A percentile compares a stretch with the other conserved stretches of the same genome.
Conservation (phyloP, 30 jellyfish, hydroid and myxozoan genomes). For the Hydractinia symbiolongicarpus region DNA sequence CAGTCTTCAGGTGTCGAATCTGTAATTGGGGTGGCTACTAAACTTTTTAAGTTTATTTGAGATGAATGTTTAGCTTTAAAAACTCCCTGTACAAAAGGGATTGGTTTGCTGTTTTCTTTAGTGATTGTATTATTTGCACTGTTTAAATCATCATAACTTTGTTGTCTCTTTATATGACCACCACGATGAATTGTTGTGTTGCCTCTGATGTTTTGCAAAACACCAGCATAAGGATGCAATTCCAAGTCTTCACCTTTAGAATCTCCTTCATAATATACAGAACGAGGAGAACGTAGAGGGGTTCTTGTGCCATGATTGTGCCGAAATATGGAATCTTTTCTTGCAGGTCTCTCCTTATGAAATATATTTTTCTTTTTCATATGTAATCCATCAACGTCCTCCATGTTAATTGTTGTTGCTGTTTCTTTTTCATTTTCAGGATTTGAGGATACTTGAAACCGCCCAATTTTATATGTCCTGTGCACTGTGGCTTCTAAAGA, state of each 20-base stretch:
- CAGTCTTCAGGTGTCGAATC: constrained; percentile 6
- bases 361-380: background rate
- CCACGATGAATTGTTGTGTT: constrained; percentile 95
- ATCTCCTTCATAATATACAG: background rate
- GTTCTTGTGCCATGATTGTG: background rate
- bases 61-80: background rate
- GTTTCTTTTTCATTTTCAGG: background rate
- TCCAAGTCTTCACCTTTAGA: constrained; percentile 30
- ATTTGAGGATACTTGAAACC: constrained; percentile 77
- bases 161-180: constrained; percentile 70
- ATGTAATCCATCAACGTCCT: background rate
- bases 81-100: background rate
- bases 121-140: constrained; percentile 1
- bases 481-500: constrained; percentile 96
- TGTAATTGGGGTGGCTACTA: background rate
- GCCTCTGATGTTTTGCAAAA: constrained; percentile 82
- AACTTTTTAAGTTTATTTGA: background rate
- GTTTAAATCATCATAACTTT: constrained; percentile 19
- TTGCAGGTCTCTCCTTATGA: background rate
- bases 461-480: constrained; percentile 92
- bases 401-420: background rate
- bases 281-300: background rate
- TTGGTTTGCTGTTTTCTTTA: background rate
- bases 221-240: constrained; percentile 87
- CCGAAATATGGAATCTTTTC: no score